Percentiles rank a stretch among this genome's conserved stretches.
These are phyloP conservation scores for Tinamus guttatus DNA, from an alignment of 2,113 vertebrate genomes.

Conservation along the genomic window DNA sequence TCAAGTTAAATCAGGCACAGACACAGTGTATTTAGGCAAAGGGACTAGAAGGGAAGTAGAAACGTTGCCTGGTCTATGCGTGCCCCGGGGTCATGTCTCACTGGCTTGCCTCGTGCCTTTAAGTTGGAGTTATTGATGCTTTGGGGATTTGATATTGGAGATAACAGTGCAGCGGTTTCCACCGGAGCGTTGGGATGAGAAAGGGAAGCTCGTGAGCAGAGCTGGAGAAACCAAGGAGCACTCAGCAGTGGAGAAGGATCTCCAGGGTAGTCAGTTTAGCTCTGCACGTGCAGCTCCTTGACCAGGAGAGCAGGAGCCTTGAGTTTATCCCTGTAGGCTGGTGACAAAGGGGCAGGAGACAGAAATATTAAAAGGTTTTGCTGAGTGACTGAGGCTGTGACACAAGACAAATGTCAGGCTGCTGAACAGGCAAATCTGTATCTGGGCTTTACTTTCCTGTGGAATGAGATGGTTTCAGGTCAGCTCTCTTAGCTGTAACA, in stretches of 20 bases:
- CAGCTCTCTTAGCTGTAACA: neutral
- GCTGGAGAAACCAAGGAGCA: neutral
- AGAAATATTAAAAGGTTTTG: neutral
- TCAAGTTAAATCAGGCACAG: neutral
- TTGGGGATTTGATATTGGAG: neutral
- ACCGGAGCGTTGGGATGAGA: neutral
- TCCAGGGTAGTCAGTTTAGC: neutral
- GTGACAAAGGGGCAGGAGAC: neutral
- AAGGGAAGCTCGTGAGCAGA: neutral
- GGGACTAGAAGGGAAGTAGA: neutral
- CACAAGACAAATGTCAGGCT: neutral
- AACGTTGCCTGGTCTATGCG: neutral
- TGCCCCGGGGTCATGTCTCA: neutral
- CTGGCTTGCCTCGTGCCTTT: neutral
- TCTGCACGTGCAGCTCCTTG: neutral
- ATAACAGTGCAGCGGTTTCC: neutral
- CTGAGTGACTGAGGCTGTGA: neutral
- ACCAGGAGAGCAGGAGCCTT: neutral
- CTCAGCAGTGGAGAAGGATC: neutral
- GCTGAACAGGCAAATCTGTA: neutral
- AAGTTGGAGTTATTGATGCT: neutral
- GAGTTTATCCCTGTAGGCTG: neutral
- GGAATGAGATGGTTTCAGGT: neutral
- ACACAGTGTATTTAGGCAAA: fast-evolving
- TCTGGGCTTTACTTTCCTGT: neutral